A percentile compares a stretch with the other conserved stretches of the same genome.
Evolutionary conservation across 2,888 invertebrate species (phyloP).

Genomic region (Heliothis peltigera): DNA sequence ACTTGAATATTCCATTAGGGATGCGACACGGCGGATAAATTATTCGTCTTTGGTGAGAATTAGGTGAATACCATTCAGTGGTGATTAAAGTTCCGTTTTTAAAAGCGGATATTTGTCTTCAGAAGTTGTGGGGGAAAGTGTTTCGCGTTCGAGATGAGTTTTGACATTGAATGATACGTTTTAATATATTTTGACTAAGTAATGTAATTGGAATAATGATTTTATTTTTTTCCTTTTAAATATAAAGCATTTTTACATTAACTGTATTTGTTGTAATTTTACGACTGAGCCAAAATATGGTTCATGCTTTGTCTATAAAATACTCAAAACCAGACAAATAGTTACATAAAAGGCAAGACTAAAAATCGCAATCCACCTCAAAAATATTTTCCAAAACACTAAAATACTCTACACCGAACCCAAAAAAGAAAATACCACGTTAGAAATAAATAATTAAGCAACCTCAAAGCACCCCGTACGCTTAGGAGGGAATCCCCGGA

Average conservation of each 20-base stretch:
- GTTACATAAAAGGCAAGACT: no score
- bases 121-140: constrained; percentile 16
- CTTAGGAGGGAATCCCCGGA: constrained; percentile 50
- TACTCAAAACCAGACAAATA: no score
- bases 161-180: not conserved
- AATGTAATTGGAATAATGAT: no score
- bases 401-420: constrained; percentile 13
- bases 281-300: no score
- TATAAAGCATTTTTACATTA: no score
- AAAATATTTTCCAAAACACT: constrained; percentile 11
- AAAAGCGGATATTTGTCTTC: constrained; percentile 55
- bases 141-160: not conserved
- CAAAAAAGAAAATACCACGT: constrained; percentile 48
- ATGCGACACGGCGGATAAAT: constrained; percentile 70
- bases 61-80: constrained; percentile 65
- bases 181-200: not conserved
- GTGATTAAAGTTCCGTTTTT: constrained; percentile 64
- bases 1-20: constrained; percentile 75
- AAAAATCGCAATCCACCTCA: not conserved
- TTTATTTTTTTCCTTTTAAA: no score
- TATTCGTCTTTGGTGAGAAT: constrained; percentile 67
- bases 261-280: no score
- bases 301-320: no score
- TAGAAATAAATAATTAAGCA: constrained; percentile 60
- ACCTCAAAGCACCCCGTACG: constrained; percentile 64